These are phyloP conservation scores for Atta colombica DNA, from an alignment of 1,140 invertebrate species.

Conservation along the genomic window DNA sequence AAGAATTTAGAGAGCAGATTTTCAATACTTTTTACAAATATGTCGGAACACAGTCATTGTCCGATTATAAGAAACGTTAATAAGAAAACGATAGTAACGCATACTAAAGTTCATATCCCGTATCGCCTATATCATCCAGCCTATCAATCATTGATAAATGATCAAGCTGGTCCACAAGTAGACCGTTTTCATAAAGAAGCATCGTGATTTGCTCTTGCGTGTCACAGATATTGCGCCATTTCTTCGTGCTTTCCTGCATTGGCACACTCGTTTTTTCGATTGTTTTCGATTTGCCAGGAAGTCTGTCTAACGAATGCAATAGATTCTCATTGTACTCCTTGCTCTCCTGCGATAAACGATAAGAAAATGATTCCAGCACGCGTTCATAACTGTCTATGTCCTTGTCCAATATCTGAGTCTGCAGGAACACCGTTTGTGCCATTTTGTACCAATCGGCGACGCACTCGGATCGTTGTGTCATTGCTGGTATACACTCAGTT, in stretches of 20 bases:
- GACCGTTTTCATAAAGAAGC: constrained; percentile 84
- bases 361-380: constrained; percentile 80
- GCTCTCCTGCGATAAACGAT: constrained; percentile 82
- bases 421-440: constrained; percentile 92
- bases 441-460: constrained; percentile 95
- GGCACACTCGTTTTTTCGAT: constrained; percentile 75
- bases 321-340: constrained; percentile 82
- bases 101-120: constrained; percentile 61
- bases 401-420: constrained; percentile 92
- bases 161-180: constrained; percentile 84
- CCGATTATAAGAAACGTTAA: not conserved
- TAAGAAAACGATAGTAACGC: constrained; percentile 25
- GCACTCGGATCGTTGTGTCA: constrained; percentile 90
- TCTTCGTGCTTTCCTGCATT: constrained; percentile 79
- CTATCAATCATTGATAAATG: constrained; percentile 69
- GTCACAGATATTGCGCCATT: constrained; percentile 84
- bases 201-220: constrained; percentile 85
- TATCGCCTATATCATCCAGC: constrained; percentile 58
- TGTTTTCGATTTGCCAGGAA: constrained; percentile 77
- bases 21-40: no score
- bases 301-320: constrained; percentile 77
- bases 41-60: not conserved
- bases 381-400: constrained; percentile 89
- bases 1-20: no score
- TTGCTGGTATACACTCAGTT: constrained; percentile 89